phyloP scores from a whole-genome alignment of 2,797 vertebrate genomes.

The Momotus momota region DNA sequence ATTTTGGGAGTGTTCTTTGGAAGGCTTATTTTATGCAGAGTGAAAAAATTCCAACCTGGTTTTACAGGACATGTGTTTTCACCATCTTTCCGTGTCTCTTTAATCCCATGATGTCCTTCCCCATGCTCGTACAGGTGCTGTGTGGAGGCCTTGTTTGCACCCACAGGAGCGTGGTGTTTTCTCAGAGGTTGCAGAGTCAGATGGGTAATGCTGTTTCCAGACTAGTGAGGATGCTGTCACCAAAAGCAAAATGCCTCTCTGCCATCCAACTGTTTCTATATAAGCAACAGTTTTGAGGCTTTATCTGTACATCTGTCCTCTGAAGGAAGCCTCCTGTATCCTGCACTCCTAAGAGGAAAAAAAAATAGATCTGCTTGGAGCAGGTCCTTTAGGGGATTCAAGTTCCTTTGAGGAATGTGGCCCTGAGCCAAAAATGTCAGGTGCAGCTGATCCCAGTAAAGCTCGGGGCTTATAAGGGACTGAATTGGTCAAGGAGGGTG shows the following conservation, averaged over 20 bases:
- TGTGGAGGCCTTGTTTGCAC: neutral
- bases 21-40: neutral
- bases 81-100: neutral
- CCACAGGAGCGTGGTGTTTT: rapidly evolving
- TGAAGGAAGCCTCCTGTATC: neutral
- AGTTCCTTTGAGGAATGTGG: neutral
- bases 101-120: neutral
- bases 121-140: rapidly evolving
- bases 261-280: neutral
- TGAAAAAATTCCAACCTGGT: neutral
- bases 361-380: neutral
- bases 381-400: neutral
- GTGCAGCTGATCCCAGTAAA: slow-evolving; percentile 47
- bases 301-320: rapidly evolving
- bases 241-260: neutral
- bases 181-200: neutral
- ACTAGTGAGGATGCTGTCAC: neutral
- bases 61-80: neutral
- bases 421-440: neutral
- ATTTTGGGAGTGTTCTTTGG: neutral
- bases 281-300: neutral
- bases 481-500: neutral
- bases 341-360: neutral
- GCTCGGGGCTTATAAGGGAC: neutral
- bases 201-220: neutral